phyloP scores from a whole-genome alignment of 2,888 invertebrate genomes.

The Erpobdella octoculata region DNA sequence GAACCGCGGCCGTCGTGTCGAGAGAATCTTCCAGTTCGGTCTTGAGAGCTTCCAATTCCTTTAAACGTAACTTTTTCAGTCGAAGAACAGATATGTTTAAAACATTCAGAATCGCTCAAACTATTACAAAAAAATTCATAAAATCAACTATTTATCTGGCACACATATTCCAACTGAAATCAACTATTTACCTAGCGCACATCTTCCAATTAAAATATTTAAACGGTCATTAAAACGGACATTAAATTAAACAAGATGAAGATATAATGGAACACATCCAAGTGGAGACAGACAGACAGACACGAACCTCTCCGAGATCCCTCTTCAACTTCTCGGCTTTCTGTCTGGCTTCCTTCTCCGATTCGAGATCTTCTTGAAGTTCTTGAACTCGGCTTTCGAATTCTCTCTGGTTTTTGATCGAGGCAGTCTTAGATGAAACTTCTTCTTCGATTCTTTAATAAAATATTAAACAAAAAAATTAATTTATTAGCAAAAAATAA shows the following conservation, averaged over 20 bases:
- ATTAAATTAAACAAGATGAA: not conserved
- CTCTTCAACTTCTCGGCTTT: conserved; percentile 91
- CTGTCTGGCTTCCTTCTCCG: conserved; percentile 77
- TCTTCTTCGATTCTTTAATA: conserved; percentile 79
- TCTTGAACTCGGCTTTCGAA: conserved; percentile 50
- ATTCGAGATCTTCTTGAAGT: conserved; percentile 90
- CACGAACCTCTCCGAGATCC: conserved; percentile 69
- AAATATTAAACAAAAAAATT: not conserved
- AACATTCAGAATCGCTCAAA: too few relatives aligned
- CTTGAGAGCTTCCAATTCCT: conserved; percentile 85
- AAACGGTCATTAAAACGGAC: too few relatives aligned
- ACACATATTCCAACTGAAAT: too few relatives aligned
- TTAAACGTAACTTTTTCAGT: too few relatives aligned
- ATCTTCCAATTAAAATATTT: too few relatives aligned
- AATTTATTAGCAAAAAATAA: not conserved
- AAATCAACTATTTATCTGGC: too few relatives aligned
- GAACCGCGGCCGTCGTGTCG: conserved; percentile 61
- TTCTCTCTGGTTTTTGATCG: conserved; percentile 63
- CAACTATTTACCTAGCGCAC: too few relatives aligned
- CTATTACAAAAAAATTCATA: not conserved
- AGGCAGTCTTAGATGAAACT: conserved; percentile 41
- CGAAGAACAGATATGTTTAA: too few relatives aligned
- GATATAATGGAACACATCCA: not conserved
- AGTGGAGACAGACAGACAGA: too few relatives aligned
- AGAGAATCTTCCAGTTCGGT: conserved; percentile 90